Percentiles rank a stretch among this genome's conserved stretches.
phyloP scores from a whole-genome alignment of 2,113 vertebrate genomes.

The Lucifuga dentata region DNA sequence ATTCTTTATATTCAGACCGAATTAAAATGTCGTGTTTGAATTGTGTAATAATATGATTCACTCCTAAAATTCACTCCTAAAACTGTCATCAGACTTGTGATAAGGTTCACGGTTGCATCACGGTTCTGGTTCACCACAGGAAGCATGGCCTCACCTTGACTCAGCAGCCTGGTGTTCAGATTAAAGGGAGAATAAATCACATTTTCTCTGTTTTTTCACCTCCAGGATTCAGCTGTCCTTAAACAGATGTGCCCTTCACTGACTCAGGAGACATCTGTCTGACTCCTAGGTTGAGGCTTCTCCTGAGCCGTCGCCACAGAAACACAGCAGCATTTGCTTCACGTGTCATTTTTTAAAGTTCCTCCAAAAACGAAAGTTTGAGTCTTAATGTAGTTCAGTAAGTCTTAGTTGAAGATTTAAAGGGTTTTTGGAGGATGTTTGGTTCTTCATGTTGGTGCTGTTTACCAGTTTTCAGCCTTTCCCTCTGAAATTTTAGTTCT shows the following conservation, averaged over 20 bases:
- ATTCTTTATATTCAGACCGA: slow-evolving; percentile 33
- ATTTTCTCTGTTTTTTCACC: background rate
- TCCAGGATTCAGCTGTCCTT: slow-evolving; percentile 46
- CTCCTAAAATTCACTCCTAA: too few relatives aligned
- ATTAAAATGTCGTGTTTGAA: slow-evolving; percentile 17
- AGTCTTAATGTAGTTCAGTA: background rate
- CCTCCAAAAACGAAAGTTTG: background rate
- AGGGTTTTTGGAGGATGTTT: background rate
- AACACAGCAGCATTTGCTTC: too few relatives aligned
- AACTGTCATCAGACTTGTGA: slow-evolving; percentile 24
- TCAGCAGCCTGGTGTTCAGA: slow-evolving; percentile 6
- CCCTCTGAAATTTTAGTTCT: background rate
- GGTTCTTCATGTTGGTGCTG: slow-evolving; percentile 11
- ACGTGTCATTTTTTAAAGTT: too few relatives aligned
- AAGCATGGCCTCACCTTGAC: slow-evolving; percentile 17
- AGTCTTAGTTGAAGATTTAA: background rate
- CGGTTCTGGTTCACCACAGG: slow-evolving; percentile 43
- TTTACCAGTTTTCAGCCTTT: background rate
- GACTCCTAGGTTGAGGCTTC: background rate
- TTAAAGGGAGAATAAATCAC: slow-evolving; percentile 17
- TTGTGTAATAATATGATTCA: background rate
- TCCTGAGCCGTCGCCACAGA: slow-evolving; percentile 1
- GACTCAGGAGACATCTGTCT: slow-evolving; percentile 25
- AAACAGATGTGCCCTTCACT: slow-evolving; percentile 28
- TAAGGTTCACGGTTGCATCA: too few relatives aligned